Conservation (phyloP, 1,140 invertebrate genomes). For the Atta cephalotes region DNA sequence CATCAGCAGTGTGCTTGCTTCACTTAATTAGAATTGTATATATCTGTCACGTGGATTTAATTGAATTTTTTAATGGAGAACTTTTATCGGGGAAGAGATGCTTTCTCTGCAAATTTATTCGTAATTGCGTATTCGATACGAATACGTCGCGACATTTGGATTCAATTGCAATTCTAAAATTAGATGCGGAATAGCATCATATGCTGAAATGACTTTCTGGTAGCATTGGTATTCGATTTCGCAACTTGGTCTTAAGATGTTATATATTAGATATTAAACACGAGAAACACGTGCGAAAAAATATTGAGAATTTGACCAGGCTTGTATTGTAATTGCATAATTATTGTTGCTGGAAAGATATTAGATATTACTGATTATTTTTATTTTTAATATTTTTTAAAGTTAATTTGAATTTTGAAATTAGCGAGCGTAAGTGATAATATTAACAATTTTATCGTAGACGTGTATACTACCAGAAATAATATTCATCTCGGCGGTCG, state of each 20-base stretch:
- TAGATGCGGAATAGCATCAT: conserved; percentile 28
- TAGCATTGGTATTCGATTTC: conserved; percentile 9
- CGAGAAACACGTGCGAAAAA: not conserved
- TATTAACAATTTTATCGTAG: conserved; percentile 18
- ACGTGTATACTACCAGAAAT: conserved; percentile 32
- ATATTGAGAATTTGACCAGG: not conserved
- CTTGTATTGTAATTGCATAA: not conserved
- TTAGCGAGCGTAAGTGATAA: conserved; percentile 22
- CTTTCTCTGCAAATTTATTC: not conserved
- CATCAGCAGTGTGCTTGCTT: not conserved
- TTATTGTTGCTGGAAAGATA: not conserved
- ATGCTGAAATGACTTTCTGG: conserved; percentile 15
- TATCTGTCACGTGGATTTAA: not conserved
- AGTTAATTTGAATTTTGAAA: not conserved
- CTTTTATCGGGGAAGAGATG: not conserved
- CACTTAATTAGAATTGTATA: conserved; percentile 40
- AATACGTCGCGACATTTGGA: not conserved
- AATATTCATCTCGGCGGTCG: conserved; percentile 41
- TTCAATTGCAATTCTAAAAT: conserved; percentile 19
- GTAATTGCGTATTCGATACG: conserved; percentile 9
- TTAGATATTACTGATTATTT: not conserved
- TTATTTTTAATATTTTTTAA: not conserved
- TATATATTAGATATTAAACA: not conserved
- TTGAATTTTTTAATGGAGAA: not conserved
- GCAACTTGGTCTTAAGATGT: not conserved